These are phyloP conservation scores for Coregonus ussuriensis DNA, from an alignment of 2,797 vertebrate species.

Conservation along the genomic window DNA sequence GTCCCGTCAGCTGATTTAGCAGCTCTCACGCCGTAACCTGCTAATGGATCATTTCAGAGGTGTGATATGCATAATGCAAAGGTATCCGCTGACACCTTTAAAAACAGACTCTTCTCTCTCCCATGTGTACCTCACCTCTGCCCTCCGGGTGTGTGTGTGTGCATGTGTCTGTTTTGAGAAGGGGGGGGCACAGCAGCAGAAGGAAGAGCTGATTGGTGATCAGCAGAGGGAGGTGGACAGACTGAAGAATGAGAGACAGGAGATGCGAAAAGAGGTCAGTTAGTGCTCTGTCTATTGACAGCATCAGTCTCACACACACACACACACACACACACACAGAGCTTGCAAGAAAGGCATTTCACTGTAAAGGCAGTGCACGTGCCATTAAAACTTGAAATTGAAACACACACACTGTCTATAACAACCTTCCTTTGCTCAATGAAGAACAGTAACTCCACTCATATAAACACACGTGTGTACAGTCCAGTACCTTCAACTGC, in stretches of 20 bases:
- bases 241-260: constrained; percentile 53
- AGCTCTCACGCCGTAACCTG: constrained; percentile 62
- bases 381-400: too few relatives aligned
- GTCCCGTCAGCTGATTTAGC: constrained; percentile 65
- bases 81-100: constrained; percentile 75
- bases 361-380: too few relatives aligned
- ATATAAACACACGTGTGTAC: constrained; percentile 29
- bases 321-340: constrained; percentile 8
- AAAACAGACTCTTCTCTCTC: constrained; percentile 65
- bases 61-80: constrained; percentile 82
- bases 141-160: constrained; percentile 34
- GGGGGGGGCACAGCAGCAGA: constrained; percentile 57
- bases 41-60: constrained; percentile 80
- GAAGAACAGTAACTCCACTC: constrained; percentile 29
- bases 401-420: constrained; percentile 23
- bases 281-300: constrained; percentile 42
- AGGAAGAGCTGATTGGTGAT: constrained; percentile 64
- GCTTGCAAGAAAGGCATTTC: too few relatives aligned
- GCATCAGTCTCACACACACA: constrained; percentile 10
- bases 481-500: constrained; percentile 31
- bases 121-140: constrained; percentile 57
- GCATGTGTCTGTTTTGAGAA: constrained; percentile 42
- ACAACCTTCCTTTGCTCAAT: constrained; percentile 19
- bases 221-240: constrained; percentile 66
- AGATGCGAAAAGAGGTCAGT: constrained; percentile 59